Base-by-base conservation (phyloP, 2,113 vertebrate genomes). In the Mesembrinibis cayennensis region DNA sequence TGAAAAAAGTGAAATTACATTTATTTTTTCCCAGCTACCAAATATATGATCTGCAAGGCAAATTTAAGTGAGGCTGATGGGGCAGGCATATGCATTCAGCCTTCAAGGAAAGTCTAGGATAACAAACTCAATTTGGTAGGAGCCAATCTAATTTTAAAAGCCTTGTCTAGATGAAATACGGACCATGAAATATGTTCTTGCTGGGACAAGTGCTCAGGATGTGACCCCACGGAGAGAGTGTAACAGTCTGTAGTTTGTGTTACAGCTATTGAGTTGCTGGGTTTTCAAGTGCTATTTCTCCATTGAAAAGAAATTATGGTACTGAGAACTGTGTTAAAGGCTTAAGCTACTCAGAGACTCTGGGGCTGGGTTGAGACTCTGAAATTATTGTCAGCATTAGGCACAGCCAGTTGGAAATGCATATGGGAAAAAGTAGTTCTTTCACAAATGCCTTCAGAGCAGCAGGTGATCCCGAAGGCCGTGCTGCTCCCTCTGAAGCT, bases 81-180 rank as follows among this genome's bases (percentile, higher is more conserved):
- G 36, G 32, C 27, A 78, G 59, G 13, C 50, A 84, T 49, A 67
- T 29, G 34, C 15, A 62, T 93, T 91, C 93, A 87, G 23, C 36
- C 65, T 84, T 73, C 4, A 12, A 84, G 81, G 21, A 74, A 95
- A 91, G 34, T 62, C 87, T 74, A 59, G 58, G 50, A 44, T 45
- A 89, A 61, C 53, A 93, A 80, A 74, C 69, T 74, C 49, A 82
- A 78, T 81, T 84, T 70, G 22, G 30, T 70, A 76, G 69, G 32
- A 91, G 45, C 38, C 50, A 74, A 50, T 32, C 38, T 94, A 49
- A 71, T 79, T 91, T 92, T 87, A 89, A 95, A 94, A 96, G 59
- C 65, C 84, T 81, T 91, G 59, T 91, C 81, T 58, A 62, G n/a
- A 32, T 84, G 90, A 95, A 91, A 93, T 93, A 89, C 0, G 0